These are phyloP conservation scores for Paelopatides confundens DNA, from an alignment of 53 echinoderm and acorn worm genomes.

Conservation along the genomic window DNA sequence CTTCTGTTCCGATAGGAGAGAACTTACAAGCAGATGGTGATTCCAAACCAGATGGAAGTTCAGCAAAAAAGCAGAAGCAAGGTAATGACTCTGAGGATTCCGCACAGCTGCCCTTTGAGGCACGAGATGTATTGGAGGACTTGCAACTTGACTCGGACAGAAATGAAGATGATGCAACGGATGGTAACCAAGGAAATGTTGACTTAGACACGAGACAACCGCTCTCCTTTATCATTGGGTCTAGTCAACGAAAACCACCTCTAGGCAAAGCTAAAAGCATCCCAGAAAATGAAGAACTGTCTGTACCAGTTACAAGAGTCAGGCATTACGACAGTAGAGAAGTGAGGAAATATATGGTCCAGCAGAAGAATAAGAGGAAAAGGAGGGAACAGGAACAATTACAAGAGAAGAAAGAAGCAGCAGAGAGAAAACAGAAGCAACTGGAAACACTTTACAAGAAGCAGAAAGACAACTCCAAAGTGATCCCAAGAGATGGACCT, in stretches of 20 bases:
- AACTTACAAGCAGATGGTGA: background rate
- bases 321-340: conserved; percentile 86
- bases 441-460: conserved; percentile 82
- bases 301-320: conserved; percentile 68
- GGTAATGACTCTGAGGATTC: background rate
- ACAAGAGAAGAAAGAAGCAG: conserved; percentile 62
- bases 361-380: conserved; percentile 80
- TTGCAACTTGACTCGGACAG: conserved; percentile 66
- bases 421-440: conserved; percentile 81
- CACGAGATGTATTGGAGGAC: conserved; percentile 84
- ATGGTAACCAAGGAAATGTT: background rate
- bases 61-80: background rate
- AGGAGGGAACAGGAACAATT: conserved; percentile 79
- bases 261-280: background rate
- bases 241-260: conserved; percentile 26
- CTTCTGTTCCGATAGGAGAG: background rate
- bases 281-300: background rate
- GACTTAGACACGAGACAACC: conserved; percentile 17
- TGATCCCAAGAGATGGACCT: conserved; percentile 17
- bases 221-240: conserved; percentile 6
- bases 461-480: conserved; percentile 81
- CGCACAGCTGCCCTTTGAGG: conserved; percentile 72
- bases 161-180: background rate
- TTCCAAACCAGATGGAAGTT: background rate
- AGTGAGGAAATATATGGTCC: conserved; percentile 93